phyloP scores from a whole-genome alignment of 2,888 invertebrate species.

The Baccha elongata region DNA sequence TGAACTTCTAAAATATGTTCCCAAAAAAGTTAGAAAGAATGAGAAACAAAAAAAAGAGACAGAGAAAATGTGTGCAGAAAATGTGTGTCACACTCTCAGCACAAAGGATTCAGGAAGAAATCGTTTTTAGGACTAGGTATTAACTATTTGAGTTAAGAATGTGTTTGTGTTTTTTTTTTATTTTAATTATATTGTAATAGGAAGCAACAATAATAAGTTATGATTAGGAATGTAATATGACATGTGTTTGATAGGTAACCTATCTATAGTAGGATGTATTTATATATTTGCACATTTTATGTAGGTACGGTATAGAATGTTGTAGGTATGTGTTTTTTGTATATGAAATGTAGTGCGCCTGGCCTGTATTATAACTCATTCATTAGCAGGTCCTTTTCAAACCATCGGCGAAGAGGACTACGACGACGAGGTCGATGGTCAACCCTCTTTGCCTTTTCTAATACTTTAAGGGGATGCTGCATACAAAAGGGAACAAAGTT shows the following conservation, averaged over 20 bases:
- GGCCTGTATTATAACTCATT: conserved; percentile 43
- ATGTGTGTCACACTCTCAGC: conserved; percentile 3
- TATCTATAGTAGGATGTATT: too few species aligned
- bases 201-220: too few species aligned
- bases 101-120: background rate
- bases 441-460: too few species aligned
- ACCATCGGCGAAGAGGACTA: background rate
- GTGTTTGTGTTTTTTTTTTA: background rate
- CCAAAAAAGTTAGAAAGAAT: background rate
- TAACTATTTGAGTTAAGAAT: too few species aligned
- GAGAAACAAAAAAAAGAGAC: background rate
- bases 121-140: too few species aligned
- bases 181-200: too few species aligned
- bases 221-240: background rate
- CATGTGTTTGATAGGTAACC: too few species aligned
- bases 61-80: background rate
- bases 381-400: conserved; percentile 47
- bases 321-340: background rate
- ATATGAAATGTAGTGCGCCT: background rate
- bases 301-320: too few species aligned
- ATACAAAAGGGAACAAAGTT: too few species aligned
- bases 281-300: too few species aligned
- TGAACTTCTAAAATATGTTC: conserved; percentile 20
- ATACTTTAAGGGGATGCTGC: too few species aligned
- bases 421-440: too few species aligned